These are phyloP conservation scores for Thysanoteuthis rhombus DNA, from an alignment of 2,888 invertebrate genomes.

Conservation along the genomic window DNA sequence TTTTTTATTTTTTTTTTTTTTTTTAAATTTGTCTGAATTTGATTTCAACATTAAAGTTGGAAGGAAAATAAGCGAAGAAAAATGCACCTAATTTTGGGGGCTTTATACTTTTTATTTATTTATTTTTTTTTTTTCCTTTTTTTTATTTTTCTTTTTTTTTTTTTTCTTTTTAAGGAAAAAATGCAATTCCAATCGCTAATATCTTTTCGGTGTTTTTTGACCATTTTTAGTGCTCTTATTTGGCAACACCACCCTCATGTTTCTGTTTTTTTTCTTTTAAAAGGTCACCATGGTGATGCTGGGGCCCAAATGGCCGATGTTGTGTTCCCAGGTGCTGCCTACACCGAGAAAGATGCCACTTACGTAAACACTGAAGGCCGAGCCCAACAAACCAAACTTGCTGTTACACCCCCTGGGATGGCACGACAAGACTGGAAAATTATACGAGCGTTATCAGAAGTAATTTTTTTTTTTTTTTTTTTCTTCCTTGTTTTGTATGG, in stretches of 20 bases:
- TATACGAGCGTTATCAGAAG: constrained; percentile 93
- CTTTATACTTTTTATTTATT: too few relatives aligned
- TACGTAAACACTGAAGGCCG: constrained; percentile 98
- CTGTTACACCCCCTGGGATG: constrained; percentile 89
- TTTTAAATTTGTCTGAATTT: too few relatives aligned
- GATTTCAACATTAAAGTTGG: too few relatives aligned
- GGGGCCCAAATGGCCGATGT: constrained; percentile 94
- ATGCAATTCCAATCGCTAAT: too few relatives aligned
- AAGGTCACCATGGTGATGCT: constrained; percentile 95
- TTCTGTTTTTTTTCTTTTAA: constrained; percentile 63
- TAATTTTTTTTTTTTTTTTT: constrained; percentile 66
- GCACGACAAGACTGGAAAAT: constrained; percentile 99
- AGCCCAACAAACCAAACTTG: constrained; percentile 87
- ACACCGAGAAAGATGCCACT: constrained; percentile 97
- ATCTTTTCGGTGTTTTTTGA: too few relatives aligned
- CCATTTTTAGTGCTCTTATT: too few relatives aligned
- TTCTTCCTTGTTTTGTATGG: background rate
- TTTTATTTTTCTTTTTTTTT: too few relatives aligned
- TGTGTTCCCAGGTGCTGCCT: constrained; percentile 92
- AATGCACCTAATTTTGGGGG: too few relatives aligned
- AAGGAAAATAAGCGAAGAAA: too few relatives aligned
- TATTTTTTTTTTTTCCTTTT: too few relatives aligned
- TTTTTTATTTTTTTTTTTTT: too few relatives aligned
- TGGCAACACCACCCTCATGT: background rate
- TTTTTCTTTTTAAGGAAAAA: too few relatives aligned